Evolutionary conservation across 2,888 invertebrate genomes (phyloP), one percentile per base, ranked within the genome.

Genomic region (Orthosia gracilis): DNA sequence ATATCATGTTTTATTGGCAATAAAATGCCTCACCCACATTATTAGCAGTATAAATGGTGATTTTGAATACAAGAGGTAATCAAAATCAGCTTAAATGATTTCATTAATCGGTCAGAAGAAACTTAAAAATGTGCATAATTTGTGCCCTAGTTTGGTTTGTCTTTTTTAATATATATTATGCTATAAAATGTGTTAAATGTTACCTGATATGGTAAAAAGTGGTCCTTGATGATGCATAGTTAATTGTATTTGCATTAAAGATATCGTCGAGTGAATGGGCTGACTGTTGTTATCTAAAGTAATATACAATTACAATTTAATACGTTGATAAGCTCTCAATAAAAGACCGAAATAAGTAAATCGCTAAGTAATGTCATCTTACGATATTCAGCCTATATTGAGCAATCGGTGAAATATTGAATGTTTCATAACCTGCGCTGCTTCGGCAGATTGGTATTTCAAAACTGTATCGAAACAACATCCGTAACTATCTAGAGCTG

Each of bases 391-490:
- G 69, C 73, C 70, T 66, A 75, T 88, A 82, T 89, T 89, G 85
- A 62, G 88, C 77, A 90, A 91, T 64, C 69, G 69, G 76, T 83
- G 84, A 87, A 84, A 89, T 88, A 89, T 84, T 88, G 84, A 85
- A 84, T 73, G 88, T 91, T 92, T 91, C 91, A 86, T 80, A 92
- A 92, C 83, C 66, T 77, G 75, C 78, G 72, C 73, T 80, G 85
- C 88, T 86, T 86, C 88, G 85, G 87, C 88, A 91, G 88, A 92
- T 91, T 90, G 91, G 90, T 90, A 92, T 94, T 94, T 91, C 91
- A 91, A 94, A 94, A 92, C 85, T 90, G 87, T 90, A 92, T 91
- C 89, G 89, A 90, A 92, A 91, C 88, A 90, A 89, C 88, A 91
- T 92, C 89, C 88, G 89, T 89, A 86, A 89, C 84, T 86, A 90